Evolutionary conservation across 2,888 invertebrate genomes (phyloP), one percentile per base, ranked within the genome.

Genomic region (Hypercompe scribonia): DNA sequence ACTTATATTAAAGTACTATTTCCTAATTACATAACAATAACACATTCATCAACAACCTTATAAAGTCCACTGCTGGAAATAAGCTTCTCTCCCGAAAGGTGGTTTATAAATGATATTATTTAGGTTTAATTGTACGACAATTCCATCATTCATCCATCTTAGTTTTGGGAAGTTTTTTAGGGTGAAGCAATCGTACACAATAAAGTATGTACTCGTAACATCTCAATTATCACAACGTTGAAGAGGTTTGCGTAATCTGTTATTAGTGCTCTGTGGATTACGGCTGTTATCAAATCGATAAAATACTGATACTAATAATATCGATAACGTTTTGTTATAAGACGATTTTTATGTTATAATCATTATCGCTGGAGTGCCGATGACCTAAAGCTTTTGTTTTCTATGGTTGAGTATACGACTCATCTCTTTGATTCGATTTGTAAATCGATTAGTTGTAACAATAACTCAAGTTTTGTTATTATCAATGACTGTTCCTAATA

Each of bases 211-310:
- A 46, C 24, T 33, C 21, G 28, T 50, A 33, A 11, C 50, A 31
- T 54, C 68, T 24, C 54, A 36, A 33, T 50, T 68, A 65, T 65
- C 36, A 65, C 8, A 36, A 68, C 71, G 73, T 76, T 71, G 70
- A 28, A 24, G 72, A 58, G 65, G 67, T 71, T 58, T 63, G 46
- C 70, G 31, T 70, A 69, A 76, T 24, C 66, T 36, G 65, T 42
- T 28, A 42, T 39, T 46, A 28, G 64, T 65, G 28, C 36, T 34
- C 36, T 36, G 36, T 33, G 64, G 66, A 66, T 66, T 42, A 28
- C 34, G 15, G 15, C 31, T 70, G 69, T 68, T 75, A 76, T 65
- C 11, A 34, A 31, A 64, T 63, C 21, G 36, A 70, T 58, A 70
- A 64, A 28, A 70, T 13, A 42, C 34, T 66, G 39, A 66, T 66